phyloP scores from a whole-genome alignment of 2,797 vertebrate species.

The Nothura maculosa region DNA sequence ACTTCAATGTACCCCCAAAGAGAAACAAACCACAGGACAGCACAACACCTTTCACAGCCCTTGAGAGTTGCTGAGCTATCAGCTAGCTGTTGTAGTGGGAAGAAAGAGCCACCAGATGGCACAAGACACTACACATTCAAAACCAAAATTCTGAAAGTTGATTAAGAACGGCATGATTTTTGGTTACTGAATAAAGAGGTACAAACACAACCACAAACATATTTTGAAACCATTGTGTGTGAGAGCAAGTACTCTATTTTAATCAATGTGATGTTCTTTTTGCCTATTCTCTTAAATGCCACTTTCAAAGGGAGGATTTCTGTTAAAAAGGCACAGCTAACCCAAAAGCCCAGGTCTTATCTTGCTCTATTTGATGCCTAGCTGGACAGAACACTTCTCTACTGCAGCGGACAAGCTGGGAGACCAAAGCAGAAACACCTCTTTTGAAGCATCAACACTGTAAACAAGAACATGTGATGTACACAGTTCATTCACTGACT shows the following conservation, averaged over 20 bases:
- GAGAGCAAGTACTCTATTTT: not conserved
- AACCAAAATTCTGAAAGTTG: not conserved
- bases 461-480: not conserved
- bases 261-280: not conserved
- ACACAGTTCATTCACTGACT: not conserved
- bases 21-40: not conserved
- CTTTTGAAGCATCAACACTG: not conserved
- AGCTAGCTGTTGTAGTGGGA: not conserved
- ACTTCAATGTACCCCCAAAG: not conserved
- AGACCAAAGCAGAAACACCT: not conserved
- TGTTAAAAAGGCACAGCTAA: not conserved
- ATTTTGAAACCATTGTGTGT: not conserved
- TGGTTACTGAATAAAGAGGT: not conserved
- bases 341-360: not conserved
- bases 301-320: not conserved
- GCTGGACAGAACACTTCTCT: not conserved
- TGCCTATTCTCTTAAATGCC: not conserved
- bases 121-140: conserved; percentile 36
- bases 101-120: conserved; percentile 69
- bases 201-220: not conserved
- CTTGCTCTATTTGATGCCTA: not conserved
- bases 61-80: not conserved
- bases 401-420: not conserved
- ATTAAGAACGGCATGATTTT: not conserved
- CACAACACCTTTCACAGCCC: not conserved